phyloP scores from a whole-genome alignment of 1,140 invertebrate genomes.

The Ephestia elutella region DNA sequence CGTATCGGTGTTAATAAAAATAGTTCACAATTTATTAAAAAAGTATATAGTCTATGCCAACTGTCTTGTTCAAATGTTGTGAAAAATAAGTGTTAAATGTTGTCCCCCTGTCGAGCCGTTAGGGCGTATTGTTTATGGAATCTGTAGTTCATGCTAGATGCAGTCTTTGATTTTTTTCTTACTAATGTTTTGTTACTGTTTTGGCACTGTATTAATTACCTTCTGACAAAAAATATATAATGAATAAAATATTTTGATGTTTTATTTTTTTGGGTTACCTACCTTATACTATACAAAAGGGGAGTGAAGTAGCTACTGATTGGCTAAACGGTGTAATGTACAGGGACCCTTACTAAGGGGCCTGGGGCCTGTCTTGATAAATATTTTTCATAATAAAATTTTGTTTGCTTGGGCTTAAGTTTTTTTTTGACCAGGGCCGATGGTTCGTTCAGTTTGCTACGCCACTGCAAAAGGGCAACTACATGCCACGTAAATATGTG shows the following conservation, averaged over 20 bases:
- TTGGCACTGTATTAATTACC: constrained; percentile 73
- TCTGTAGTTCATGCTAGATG: constrained; percentile 68
- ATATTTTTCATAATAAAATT: too few relatives aligned
- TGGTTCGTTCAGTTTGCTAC: too few relatives aligned
- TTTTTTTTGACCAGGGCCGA: too few relatives aligned
- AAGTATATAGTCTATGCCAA: constrained; percentile 39
- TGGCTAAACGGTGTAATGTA: too few relatives aligned
- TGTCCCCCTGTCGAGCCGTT: constrained; percentile 44
- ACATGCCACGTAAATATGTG: too few relatives aligned
- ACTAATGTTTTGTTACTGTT: constrained; percentile 72
- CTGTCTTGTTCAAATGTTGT: constrained; percentile 62
- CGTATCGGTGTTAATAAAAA: constrained; percentile 59
- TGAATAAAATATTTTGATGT: constrained; percentile 49
- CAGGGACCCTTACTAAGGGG: too few relatives aligned
- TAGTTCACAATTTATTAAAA: constrained; percentile 56
- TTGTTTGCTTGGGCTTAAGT: too few relatives aligned
- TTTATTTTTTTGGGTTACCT: constrained; percentile 33
- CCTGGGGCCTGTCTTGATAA: too few relatives aligned
- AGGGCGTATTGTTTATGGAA: constrained; percentile 62
- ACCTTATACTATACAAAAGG: too few relatives aligned
- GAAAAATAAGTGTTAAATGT: constrained; percentile 63
- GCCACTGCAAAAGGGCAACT: too few relatives aligned
- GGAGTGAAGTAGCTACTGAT: too few relatives aligned
- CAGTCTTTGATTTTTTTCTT: constrained; percentile 59
- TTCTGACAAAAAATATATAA: constrained; percentile 73